These are phyloP conservation scores for Monochamus alternatus DNA, from an alignment of 2,888 invertebrate genomes.

Conservation along the genomic window DNA sequence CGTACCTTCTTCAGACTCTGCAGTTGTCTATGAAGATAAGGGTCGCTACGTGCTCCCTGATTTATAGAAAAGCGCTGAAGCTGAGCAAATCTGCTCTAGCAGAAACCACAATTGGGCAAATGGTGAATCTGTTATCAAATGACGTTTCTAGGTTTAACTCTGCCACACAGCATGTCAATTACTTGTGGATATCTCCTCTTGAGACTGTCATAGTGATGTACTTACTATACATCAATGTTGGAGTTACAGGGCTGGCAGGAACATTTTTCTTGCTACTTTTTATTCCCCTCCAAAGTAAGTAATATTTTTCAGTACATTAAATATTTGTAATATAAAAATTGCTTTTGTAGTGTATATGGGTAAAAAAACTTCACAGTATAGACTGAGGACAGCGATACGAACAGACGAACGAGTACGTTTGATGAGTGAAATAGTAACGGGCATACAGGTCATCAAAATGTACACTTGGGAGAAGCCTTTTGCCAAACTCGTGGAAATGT, in stretches of 20 bases:
- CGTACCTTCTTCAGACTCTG: slow-evolving; percentile 89
- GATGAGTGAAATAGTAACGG: slow-evolving; percentile 92
- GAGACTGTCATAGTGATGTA: slow-evolving; percentile 74
- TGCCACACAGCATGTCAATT: slow-evolving; percentile 85
- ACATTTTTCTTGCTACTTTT: slow-evolving; percentile 64
- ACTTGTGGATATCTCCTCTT: slow-evolving; percentile 82
- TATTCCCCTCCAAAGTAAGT: slow-evolving; percentile 65
- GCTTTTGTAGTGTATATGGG: slow-evolving; percentile 73
- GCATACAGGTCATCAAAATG: slow-evolving; percentile 95
- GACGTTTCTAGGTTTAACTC: slow-evolving; percentile 86
- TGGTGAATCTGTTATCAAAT: slow-evolving; percentile 53
- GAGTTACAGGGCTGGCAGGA: slow-evolving; percentile 67
- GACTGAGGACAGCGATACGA: slow-evolving; percentile 82
- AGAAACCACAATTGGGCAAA: slow-evolving; percentile 51
- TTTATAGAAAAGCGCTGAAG: slow-evolving; percentile 81
- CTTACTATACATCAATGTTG: slow-evolving; percentile 70
- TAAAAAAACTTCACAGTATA: slow-evolving; percentile 82
- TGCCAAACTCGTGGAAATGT: slow-evolving; percentile 80
- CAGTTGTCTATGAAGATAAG: slow-evolving; percentile 89
- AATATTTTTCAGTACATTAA: background rate
- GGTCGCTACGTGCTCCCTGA: slow-evolving; percentile 85
- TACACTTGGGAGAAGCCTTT: slow-evolving; percentile 96
- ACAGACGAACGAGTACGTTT: slow-evolving; percentile 89
- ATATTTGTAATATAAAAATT: background rate
- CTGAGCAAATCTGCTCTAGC: slow-evolving; percentile 73